Conservation (phyloP, 2,888 invertebrate genomes). For the Drosophila yooni region DNA sequence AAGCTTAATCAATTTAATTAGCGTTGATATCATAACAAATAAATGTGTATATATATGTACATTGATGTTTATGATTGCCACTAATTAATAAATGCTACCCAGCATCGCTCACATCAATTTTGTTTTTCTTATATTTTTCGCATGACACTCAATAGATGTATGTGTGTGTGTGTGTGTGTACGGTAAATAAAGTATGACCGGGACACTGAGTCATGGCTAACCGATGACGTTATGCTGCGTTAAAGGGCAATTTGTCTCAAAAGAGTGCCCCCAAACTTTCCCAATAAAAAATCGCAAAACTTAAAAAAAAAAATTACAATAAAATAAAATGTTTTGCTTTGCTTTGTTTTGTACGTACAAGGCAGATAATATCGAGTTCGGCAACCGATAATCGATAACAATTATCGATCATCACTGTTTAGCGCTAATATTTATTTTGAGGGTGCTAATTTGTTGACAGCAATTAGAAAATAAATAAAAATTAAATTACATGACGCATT, state of each 20-base stretch:
- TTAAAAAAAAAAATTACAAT: constrained; percentile 39
- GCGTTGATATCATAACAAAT: constrained; percentile 14
- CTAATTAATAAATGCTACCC: constrained; percentile 49
- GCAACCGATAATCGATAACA: constrained; percentile 29
- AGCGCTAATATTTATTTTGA: constrained; percentile 18
- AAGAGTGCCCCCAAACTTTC: constrained; percentile 65
- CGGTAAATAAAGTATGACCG: constrained; percentile 69
- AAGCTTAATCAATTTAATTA: constrained; percentile 64
- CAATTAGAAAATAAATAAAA: constrained; percentile 40
- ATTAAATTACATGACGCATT: constrained; percentile 39
- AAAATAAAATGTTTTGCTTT: not conserved
- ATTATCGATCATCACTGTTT: constrained; percentile 15
- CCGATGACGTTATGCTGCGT: constrained; percentile 76
- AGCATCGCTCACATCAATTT: constrained; percentile 53
- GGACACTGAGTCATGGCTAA: constrained; percentile 69
- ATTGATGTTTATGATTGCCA: constrained; percentile 31
- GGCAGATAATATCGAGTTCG: constrained; percentile 40
- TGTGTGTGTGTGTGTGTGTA: constrained; percentile 35
- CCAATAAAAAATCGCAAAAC: constrained; percentile 64
- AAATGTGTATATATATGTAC: constrained; percentile 7
- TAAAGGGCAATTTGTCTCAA: constrained; percentile 71
- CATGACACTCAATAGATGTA: constrained; percentile 12
- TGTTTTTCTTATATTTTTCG: constrained; percentile 48
- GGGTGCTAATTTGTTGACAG: constrained; percentile 25
- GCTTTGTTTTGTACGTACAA: not conserved